Base-by-base conservation (phyloP, 2,888 invertebrate genomes). In the Platycheirus rosarum region DNA sequence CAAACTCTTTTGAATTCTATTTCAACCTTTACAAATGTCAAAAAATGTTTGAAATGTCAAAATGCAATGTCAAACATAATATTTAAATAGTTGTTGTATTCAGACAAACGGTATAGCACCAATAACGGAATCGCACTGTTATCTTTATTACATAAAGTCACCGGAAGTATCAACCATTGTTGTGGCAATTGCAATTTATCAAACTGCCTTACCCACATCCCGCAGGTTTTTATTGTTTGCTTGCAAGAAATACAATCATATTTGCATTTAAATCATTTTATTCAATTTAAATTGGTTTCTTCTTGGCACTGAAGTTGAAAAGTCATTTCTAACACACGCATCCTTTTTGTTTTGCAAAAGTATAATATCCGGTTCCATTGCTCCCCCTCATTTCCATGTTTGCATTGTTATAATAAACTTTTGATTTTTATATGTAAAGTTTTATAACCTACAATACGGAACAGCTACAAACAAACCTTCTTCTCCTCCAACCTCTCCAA, bases 371-470 rank as follows among this genome's bases (percentile, higher is more conserved):
- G 40, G 35, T 73, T 35, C 49, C 66, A 20, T 5, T 40, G 9
- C 37, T 40, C 37, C 4, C 6, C 37, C 13, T 40, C 2, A 13
- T 13, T 13, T 40, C 13, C 4, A 2, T 48, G n/a, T 26, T 55
- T n/a, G 16, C 7, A 44, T 75, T 35, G 14, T 9, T 29, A 9
- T 35, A 46, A 77, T 46, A 51, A 71, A 51, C 26, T 18, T 62
- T 74, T 57, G 60, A 73, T 29, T 71, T 75, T 74, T 74, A 69
- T 63, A 20, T 42, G 49, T 63, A 55, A 79, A 79, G 42, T 63
- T 73, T 26, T 26, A 60, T 42, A 44, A 63, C 42, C 7, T 14
- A 55, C 37, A 55, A 40, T n/a, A n/a, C n/a, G 46, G 37, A 48
- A 53, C n/a, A 55, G 18, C 6, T 5, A 32, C 8, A 23, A 32